A percentile compares a stretch with the other conserved stretches of the same genome.
These are phyloP conservation scores for Ahaetulla prasina DNA, from an alignment of 2,113 vertebrate genomes.

Conservation along the genomic window DNA sequence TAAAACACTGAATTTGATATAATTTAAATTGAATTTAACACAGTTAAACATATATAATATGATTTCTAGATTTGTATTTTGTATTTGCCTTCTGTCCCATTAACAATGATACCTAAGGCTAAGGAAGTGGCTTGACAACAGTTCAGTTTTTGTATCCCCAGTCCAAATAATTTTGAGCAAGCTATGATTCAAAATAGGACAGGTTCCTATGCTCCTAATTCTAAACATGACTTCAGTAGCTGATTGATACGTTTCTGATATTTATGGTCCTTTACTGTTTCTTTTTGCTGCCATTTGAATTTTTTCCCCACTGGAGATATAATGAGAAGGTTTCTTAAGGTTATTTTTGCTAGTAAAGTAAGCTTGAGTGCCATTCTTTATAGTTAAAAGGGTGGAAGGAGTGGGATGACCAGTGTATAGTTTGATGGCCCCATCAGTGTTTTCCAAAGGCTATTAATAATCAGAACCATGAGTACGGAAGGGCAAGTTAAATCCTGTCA, in stretches of 20 bases:
- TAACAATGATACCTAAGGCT: not conserved
- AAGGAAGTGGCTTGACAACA: not conserved
- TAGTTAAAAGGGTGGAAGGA: not conserved
- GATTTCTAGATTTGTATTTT: not conserved
- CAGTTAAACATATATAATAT: not conserved
- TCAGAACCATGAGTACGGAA: constrained; percentile 70
- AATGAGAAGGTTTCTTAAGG: not conserved
- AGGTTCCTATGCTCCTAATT: not conserved
- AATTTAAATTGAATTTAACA: not conserved
- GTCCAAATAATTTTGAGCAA: not conserved
- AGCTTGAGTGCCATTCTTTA: constrained; percentile 8
- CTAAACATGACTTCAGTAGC: not conserved
- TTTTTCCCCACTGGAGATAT: not conserved
- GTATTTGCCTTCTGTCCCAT: not conserved
- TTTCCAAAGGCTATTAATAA: constrained; percentile 74
- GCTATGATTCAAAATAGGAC: not conserved
- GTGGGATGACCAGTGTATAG: constrained; percentile 49
- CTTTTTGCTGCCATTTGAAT: not conserved
- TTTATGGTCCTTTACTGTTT: not conserved
- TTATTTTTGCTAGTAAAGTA: not conserved
- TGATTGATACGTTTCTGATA: not conserved
- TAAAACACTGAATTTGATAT: not conserved
- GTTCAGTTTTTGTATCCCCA: not conserved
- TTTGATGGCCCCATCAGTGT: constrained; percentile 54
- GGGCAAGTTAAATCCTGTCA: constrained; percentile 80